Base-by-base conservation (phyloP, 2,113 vertebrate genomes). In the Pogonocichla stellata region DNA sequence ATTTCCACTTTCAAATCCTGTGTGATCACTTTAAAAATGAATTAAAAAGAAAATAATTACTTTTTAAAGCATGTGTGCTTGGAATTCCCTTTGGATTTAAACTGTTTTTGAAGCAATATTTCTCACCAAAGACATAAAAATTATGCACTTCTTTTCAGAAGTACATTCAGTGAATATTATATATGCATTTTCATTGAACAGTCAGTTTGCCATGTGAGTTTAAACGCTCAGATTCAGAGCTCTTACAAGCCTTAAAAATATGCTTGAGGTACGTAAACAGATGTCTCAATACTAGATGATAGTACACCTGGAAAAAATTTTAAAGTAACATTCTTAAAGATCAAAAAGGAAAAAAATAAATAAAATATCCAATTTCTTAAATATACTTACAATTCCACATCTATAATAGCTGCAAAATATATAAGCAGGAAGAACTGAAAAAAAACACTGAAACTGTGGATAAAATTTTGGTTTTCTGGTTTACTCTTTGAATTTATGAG, bases 1-100 rank as follows among this genome's bases (percentile, higher is more conserved):
- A 18, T 77, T 92, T 95, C 64, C 80, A 75, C 26, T 65, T 79
- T 40, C 8, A 19, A 65, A 87, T 73, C 42, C 57, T 73, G 79
- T 80, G 91, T 51, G 80, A 87, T 93, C 47, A 65, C 40, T 77
- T 85, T 9, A 87, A 94, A 97, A 95, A 91, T 67, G n/a, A 92
- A 95, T 88, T 95, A 18, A 79, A 92, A 77, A 71, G 61, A 93
- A 96, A 92, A 96, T 71, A 88, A 94, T 95, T 90, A 85, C 74
- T 95, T 94, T 75, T 94, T 75, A 73, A 91, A 82, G 69, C 34
- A 47, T 45, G 53, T 29, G 18, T 77, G 13, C 88, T 93, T 96
- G 90, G 60, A 91, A 88, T 80, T 92, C 64, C 82, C 71, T 93
- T 88, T 81, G 62, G 71, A 77, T 94, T 88, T 87, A 94, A 78